A percentile compares a stretch with the other conserved stretches of the same genome.
Conservation (phyloP, 2,888 invertebrate species). For the Mesochorus sp. region DNA sequence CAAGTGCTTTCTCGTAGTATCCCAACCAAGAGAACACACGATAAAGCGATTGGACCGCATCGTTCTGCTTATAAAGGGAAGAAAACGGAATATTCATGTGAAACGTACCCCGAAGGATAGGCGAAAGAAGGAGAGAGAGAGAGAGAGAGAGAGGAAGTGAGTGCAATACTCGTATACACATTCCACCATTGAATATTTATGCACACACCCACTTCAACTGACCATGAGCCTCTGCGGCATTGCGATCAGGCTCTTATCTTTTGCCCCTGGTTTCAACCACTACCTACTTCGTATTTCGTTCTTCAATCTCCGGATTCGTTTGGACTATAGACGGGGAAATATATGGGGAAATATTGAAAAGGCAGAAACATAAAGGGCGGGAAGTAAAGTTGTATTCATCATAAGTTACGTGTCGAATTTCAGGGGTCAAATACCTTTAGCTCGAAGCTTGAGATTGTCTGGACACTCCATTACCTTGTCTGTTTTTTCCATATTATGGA, state of each 20-base stretch:
- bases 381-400: slow-evolving; percentile 6
- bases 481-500: background rate
- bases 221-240: slow-evolving; percentile 40
- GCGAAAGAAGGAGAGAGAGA: background rate
- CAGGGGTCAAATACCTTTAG: background rate
- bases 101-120: slow-evolving; percentile 27
- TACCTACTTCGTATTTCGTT: slow-evolving; percentile 28
- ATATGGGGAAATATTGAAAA: background rate
- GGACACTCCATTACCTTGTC: background rate
- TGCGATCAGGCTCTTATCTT: slow-evolving; percentile 57
- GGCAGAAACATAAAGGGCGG: background rate
- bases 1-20: background rate
- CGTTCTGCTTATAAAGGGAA: slow-evolving; percentile 35
- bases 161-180: slow-evolving; percentile 40
- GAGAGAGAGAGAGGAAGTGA: no score
- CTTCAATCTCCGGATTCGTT: slow-evolving; percentile 50
- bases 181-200: slow-evolving; percentile 62
- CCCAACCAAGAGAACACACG: slow-evolving; percentile 35
- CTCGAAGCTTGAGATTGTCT: no score
- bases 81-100: slow-evolving; percentile 53
- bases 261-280: slow-evolving; percentile 54
- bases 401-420: background rate
- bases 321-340: slow-evolving; percentile 32
- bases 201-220: slow-evolving; percentile 40
- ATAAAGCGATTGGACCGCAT: slow-evolving; percentile 49